These are phyloP conservation scores for Delphinapterus leucas DNA, from an alignment of 2,113 vertebrate genomes.

Conservation along the genomic window DNA sequence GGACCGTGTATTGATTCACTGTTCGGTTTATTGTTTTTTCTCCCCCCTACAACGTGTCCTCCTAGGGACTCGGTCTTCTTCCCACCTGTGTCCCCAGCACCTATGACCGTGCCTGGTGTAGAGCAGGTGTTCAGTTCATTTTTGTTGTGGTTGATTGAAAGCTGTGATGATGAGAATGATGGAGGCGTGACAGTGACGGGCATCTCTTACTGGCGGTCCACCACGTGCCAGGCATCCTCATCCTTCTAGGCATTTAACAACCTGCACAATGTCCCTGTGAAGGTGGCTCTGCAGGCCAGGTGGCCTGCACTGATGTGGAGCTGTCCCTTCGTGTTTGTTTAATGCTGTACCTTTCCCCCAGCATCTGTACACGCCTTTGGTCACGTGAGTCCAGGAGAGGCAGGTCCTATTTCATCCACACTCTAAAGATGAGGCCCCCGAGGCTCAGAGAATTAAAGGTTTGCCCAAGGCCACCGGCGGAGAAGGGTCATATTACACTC, in stretches of 20 bases:
- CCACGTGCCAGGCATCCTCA: not conserved
- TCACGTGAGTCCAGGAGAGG: not conserved
- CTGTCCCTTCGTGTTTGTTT: not conserved
- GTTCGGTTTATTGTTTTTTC: not conserved
- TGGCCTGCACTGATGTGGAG: accelerated
- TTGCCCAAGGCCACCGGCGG: not conserved
- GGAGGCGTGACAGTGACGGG: not conserved
- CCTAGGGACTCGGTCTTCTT: too few relatives aligned
- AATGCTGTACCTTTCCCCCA: accelerated
- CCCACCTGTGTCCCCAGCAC: not conserved
- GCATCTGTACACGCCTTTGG: not conserved
- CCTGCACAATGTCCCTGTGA: accelerated
- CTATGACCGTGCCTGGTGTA: accelerated
- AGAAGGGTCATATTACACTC: not conserved
- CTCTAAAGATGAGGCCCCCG: not conserved
- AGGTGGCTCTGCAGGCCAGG: not conserved
- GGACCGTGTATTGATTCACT: not conserved
- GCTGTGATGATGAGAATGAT: too few relatives aligned
- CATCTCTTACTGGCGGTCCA: accelerated
- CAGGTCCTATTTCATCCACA: too few relatives aligned
- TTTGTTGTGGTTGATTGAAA: not conserved
- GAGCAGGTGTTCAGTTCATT: not conserved
- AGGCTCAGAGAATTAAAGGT: not conserved
- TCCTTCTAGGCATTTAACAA: accelerated
- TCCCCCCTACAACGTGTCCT: not conserved